Conservation (phyloP, 2,797 vertebrate species). For the Rhynchonycteris naso region DNA sequence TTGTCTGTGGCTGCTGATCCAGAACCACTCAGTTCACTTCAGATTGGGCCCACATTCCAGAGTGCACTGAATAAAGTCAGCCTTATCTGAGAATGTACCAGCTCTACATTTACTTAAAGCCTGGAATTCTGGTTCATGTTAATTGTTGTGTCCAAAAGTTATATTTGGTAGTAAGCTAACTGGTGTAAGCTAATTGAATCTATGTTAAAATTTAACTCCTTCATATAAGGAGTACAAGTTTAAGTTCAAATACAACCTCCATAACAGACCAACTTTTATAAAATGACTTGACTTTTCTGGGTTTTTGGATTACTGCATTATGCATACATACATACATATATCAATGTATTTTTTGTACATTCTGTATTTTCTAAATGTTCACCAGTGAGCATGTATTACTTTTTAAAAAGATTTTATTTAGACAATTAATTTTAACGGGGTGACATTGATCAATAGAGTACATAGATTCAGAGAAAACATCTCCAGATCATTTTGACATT, state of each 20-base stretch:
- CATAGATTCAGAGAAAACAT: too few species aligned
- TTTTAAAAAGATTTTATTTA: not conserved
- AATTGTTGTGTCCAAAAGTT: not conserved
- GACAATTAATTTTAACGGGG: too few species aligned
- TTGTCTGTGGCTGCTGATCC: not conserved
- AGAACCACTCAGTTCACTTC: not conserved
- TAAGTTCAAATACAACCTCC: not conserved
- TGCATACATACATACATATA: not conserved
- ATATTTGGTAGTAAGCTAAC: not conserved
- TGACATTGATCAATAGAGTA: too few species aligned
- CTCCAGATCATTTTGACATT: too few species aligned
- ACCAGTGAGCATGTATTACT: not conserved
- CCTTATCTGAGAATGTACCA: not conserved
- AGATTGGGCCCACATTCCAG: not conserved
- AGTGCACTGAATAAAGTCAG: not conserved
- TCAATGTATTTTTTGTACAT: not conserved
- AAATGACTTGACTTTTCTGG: not conserved
- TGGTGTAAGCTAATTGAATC: not conserved
- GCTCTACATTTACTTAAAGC: not conserved
- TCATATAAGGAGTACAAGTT: not conserved
- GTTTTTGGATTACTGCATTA: not conserved
- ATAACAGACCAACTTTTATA: not conserved
- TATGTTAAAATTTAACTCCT: not conserved
- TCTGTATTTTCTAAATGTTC: conserved; percentile 5
- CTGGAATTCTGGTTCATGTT: not conserved